Evolutionary conservation across 2,888 invertebrate species (phyloP).

Genomic region (Melipona beecheii): DNA sequence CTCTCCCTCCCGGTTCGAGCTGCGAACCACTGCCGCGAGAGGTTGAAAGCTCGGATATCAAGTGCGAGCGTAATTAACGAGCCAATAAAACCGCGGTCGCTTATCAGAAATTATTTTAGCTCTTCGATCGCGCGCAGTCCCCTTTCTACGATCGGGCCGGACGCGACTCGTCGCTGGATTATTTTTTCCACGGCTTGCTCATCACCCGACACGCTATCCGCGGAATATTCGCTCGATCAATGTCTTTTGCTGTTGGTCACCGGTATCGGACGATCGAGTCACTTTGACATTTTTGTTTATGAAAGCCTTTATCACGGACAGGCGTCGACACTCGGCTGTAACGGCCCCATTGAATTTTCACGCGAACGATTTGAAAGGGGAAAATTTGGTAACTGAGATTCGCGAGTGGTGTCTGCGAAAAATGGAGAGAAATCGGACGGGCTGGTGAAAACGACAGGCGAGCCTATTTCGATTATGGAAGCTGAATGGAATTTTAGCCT

Average conservation of each 20-base stretch:
- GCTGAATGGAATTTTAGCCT: too few relatives aligned
- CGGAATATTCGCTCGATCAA: neutral
- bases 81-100: conserved; percentile 47
- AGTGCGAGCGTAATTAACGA: conserved; percentile 61
- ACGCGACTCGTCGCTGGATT: conserved; percentile 1
- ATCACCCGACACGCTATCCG: too few relatives aligned
- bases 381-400: neutral
- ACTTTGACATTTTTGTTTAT: neutral
- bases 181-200: conserved; percentile 13
- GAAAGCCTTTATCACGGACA: too few relatives aligned
- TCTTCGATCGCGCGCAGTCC: conserved; percentile 43
- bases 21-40: conserved; percentile 48
- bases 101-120: conserved; percentile 62
- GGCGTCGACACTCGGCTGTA: neutral
- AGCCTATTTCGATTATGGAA: too few relatives aligned
- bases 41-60: conserved; percentile 48
- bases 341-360: neutral
- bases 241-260: neutral
- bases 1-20: conserved; percentile 20
- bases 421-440: too few relatives aligned
- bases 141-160: conserved; percentile 21
- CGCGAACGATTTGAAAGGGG: neutral
- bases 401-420: too few relatives aligned
- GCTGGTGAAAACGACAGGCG: too few relatives aligned
- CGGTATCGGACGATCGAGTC: neutral